phyloP scores from a whole-genome alignment of 2,797 vertebrate genomes.

The Aphelocoma californica region DNA sequence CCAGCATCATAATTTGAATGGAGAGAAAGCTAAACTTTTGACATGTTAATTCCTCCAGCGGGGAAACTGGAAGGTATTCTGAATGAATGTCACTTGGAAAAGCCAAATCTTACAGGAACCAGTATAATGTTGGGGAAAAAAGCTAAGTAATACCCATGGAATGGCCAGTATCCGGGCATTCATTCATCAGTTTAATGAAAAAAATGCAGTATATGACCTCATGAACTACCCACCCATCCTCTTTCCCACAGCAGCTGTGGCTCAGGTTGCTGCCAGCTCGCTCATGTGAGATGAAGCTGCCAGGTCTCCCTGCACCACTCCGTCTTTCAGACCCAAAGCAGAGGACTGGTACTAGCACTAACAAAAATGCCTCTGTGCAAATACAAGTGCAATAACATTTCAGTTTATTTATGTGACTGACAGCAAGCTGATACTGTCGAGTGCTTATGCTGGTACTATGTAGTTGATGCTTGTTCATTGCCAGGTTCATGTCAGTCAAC shows the following conservation, averaged over 20 bases:
- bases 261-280: background rate
- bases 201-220: background rate
- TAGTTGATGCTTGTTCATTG: background rate
- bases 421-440: background rate
- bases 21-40: background rate
- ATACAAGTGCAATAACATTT: background rate
- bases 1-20: background rate
- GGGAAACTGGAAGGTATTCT: background rate
- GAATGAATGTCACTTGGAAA: background rate
- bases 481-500: background rate
- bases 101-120: background rate
- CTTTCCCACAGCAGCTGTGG: background rate
- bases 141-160: background rate
- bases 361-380: background rate
- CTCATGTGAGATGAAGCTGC: background rate
- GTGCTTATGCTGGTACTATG: background rate
- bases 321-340: background rate
- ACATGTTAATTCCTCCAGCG: rapidly evolving
- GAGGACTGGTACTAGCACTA: background rate
- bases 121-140: background rate
- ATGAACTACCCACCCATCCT: background rate
- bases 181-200: background rate
- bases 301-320: background rate
- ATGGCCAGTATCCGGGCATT: background rate
- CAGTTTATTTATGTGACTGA: background rate